These are phyloP conservation scores for Saguinus imperator DNA, from an alignment of 2,113 vertebrate genomes.

Conservation along the genomic window DNA sequence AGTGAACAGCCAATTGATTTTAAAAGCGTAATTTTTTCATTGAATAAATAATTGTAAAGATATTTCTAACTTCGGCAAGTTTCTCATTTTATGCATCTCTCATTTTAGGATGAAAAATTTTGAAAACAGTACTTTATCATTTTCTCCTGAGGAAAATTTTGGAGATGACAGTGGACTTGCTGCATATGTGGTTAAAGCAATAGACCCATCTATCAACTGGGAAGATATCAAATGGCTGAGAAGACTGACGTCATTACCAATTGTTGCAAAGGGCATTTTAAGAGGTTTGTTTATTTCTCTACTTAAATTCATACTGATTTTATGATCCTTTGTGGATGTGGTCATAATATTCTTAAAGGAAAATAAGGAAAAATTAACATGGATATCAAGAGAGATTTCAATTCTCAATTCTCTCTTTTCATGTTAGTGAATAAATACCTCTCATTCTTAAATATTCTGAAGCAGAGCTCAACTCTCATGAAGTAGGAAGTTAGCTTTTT, in stretches of 20 bases:
- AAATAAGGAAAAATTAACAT: slow-evolving; percentile 2
- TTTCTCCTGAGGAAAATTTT: slow-evolving; percentile 89
- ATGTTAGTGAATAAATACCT: not conserved
- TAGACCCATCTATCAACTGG: slow-evolving; percentile 92
- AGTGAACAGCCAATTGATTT: not conserved
- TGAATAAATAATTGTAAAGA: not conserved
- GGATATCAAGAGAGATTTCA: not conserved
- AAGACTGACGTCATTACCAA: slow-evolving; percentile 88
- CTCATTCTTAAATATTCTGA: not conserved
- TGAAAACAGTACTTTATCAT: slow-evolving; percentile 87
- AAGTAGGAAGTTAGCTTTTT: not conserved
- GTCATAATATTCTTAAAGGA: not conserved
- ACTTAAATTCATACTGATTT: not conserved
- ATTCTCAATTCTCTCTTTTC: not conserved
- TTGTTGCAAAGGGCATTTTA: slow-evolving; percentile 93
- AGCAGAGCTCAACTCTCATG: not conserved
- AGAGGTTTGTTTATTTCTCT: slow-evolving; percentile 84
- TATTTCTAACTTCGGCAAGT: not conserved
- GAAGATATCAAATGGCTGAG: slow-evolving; percentile 94
- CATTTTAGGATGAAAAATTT: slow-evolving; percentile 94
- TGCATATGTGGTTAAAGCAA: slow-evolving; percentile 90
- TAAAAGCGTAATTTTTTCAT: not conserved
- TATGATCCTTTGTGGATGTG: not conserved
- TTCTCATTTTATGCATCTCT: slow-evolving; percentile 20
- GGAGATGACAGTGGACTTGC: slow-evolving; percentile 93